These are phyloP conservation scores for Galeruca laticollis DNA, from an alignment of 2,888 invertebrate species.

Conservation along the genomic window DNA sequence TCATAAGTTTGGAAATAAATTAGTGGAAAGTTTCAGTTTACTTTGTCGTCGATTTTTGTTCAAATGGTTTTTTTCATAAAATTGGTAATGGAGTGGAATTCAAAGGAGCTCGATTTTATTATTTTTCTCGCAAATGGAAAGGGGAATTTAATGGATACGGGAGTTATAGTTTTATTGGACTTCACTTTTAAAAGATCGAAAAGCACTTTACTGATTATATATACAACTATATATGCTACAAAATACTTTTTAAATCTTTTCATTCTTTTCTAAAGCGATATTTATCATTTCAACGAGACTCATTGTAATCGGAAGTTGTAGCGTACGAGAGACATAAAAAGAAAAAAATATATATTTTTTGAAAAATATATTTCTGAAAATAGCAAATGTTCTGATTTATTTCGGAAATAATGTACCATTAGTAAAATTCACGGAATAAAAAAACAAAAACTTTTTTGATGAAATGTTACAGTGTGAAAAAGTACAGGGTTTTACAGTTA, in stretches of 20 bases:
- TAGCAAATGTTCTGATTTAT: no score
- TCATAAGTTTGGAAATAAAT: neutral
- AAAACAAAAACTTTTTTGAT: no score
- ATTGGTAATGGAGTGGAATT: neutral
- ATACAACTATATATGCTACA: neutral
- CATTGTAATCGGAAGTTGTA: no score
- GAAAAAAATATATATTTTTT: neutral
- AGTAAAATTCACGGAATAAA: no score
- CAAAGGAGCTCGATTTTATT: neutral
- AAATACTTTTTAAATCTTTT: neutral
- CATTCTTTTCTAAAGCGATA: neutral
- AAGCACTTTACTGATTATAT: slow-evolving; percentile 16
- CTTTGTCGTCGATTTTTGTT: neutral
- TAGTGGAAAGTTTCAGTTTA: neutral
- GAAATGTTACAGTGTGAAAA: no score
- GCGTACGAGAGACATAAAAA: neutral
- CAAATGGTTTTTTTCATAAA: neutral
- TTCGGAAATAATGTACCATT: no score
- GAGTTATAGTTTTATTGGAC: neutral
- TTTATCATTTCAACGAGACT: neutral
- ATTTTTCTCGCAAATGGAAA: neutral
- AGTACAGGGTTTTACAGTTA: no score
- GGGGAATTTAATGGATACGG: slow-evolving; percentile 1
- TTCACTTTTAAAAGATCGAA: slow-evolving; percentile 4
- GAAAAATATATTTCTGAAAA: no score